phyloP scores from a whole-genome alignment of 2,113 vertebrate genomes.

The Loxodonta africana region DNA sequence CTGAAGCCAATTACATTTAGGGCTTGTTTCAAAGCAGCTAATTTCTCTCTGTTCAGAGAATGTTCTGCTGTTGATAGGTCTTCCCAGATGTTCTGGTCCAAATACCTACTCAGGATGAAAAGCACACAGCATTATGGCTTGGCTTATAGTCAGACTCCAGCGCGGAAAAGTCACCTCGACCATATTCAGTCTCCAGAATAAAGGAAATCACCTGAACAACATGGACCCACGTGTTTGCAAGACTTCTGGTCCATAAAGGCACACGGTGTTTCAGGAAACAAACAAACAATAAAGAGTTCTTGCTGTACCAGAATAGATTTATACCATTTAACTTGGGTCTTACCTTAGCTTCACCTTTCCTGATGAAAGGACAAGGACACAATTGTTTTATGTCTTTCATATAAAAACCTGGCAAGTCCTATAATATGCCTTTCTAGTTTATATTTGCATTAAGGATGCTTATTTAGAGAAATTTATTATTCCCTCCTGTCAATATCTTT shows the following conservation, averaged over 20 bases:
- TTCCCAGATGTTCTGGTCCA: slow-evolving; percentile 85
- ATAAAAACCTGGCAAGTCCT: not conserved
- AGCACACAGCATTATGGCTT: not conserved
- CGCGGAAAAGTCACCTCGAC: not conserved
- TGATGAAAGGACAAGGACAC: not conserved
- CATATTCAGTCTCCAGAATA: not conserved
- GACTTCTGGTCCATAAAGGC: not conserved
- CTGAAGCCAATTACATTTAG: slow-evolving; percentile 93
- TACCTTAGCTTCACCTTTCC: slow-evolving; percentile 8
- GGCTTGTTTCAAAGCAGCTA: slow-evolving; percentile 92
- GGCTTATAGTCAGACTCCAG: not conserved
- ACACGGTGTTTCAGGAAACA: slow-evolving; percentile 44
- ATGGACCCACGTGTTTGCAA: slow-evolving; percentile 8
- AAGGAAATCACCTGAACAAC: slow-evolving; percentile 3
- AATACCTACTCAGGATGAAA: slow-evolving; percentile 88
- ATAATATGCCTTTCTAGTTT: fast-evolving
- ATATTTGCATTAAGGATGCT: not conserved
- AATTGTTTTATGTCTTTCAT: not conserved
- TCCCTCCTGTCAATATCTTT: not conserved
- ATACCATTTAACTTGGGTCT: not conserved
- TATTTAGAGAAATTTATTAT: not conserved
- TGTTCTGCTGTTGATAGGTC: slow-evolving; percentile 86
- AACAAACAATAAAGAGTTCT: not conserved
- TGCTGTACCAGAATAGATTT: not conserved
- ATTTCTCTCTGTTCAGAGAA: slow-evolving; percentile 91